These are phyloP conservation scores for Hemiscyllium ocellatum DNA, from an alignment of 2,113 vertebrate species.

Conservation along the genomic window DNA sequence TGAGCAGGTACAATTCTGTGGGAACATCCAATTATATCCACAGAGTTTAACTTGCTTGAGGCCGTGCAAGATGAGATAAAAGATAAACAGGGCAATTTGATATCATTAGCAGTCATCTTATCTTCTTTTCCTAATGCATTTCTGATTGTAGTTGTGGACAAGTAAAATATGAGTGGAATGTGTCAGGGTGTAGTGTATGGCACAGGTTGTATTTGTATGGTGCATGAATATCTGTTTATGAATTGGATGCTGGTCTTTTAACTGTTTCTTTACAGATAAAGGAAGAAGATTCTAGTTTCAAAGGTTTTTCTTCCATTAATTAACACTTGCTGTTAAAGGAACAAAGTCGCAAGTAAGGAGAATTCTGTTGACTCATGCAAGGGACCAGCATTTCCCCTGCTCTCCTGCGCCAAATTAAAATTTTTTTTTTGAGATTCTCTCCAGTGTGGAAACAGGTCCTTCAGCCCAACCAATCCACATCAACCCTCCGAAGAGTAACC, in stretches of 20 bases:
- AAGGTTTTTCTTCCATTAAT: background rate
- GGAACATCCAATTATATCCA: background rate
- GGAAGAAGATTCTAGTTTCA: background rate
- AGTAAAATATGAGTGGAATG: background rate
- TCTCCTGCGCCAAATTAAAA: too few species aligned
- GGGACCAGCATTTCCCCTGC: too few species aligned
- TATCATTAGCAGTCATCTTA: background rate
- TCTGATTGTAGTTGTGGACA: background rate
- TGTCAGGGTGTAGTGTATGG: background rate
- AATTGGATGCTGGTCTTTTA: background rate
- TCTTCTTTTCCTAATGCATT: background rate
- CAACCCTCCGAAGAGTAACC: too few species aligned
- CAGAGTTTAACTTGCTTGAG: conserved; percentile 3
- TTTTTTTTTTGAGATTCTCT: too few species aligned
- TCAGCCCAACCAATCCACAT: too few species aligned
- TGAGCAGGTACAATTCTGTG: background rate
- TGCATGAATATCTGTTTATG: background rate
- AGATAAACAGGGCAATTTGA: background rate
- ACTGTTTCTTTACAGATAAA: background rate
- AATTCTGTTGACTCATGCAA: background rate
- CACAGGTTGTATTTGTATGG: background rate
- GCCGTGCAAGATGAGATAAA: background rate
- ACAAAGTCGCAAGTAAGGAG: background rate
- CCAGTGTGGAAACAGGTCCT: too few species aligned
- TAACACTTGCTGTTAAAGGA: background rate